Base-by-base conservation (phyloP, 2,797 vertebrate genomes). In the Picus viridis region DNA sequence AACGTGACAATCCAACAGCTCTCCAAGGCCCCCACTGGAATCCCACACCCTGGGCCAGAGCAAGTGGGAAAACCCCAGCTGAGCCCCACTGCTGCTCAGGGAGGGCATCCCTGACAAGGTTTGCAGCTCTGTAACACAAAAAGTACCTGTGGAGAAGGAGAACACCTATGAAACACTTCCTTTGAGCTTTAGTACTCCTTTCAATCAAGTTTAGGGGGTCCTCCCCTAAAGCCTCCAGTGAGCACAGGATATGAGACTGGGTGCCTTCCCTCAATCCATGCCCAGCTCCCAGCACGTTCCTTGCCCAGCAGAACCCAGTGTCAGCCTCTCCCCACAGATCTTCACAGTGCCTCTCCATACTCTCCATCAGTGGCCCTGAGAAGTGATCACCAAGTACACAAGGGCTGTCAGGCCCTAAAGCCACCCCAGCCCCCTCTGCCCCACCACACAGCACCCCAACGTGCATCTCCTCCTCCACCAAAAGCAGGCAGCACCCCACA, bases 61-160 rank as follows among this genome's bases (percentile, higher is more conserved):
- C 1, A 0, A 51, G 19, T 1, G 2, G 27, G 20, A 29, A 24
- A n/a, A 4, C 2, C 47, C 57, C 3, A 0, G 0, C 3, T 0
- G 14, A 45, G 12, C 16, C 45, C 30, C 3, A 0, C 9, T 10
- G 47, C 71, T 18, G 10, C n/a, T 2, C 4, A 1, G 49, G 45
- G 8, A 12, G 0, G 3, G 54, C 1, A 10, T 2, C n/a, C 59
- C 70, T 5, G 36, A 1, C 4, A 18, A 8, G 34, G 1, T 3
- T 1, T 1, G 8, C 5, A 74, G 4, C 36, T 30, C 53, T 3
- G 5, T 8, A n/a, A 0, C 0, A 5, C 4, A 10, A 2, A 17
- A 14, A 69, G 12, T 65, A 12, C 29, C 58, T 6, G 20, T 8
- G 24, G 15, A 16, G 18, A 27, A 26, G 10, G 18, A 4, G 34